These are phyloP conservation scores for Terrapene triunguis DNA, from an alignment of 2,113 vertebrate genomes.

Conservation along the genomic window DNA sequence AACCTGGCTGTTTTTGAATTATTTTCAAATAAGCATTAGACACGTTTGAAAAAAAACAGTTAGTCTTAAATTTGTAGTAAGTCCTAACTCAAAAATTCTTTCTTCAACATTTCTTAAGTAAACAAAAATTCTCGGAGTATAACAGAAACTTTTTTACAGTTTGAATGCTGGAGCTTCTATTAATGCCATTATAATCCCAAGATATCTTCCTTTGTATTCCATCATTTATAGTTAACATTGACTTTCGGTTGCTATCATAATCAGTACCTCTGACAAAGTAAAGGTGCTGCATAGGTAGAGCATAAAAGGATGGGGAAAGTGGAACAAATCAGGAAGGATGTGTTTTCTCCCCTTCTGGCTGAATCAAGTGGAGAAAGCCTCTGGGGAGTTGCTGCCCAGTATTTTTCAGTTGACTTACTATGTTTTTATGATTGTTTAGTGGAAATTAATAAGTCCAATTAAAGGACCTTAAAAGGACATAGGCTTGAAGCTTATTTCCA, in stretches of 20 bases:
- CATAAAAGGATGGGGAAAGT: not conserved
- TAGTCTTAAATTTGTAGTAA: not conserved
- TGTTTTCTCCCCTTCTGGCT: not conserved
- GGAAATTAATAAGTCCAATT: not conserved
- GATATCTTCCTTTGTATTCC: not conserved
- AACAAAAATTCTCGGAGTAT: not conserved
- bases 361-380: not conserved
- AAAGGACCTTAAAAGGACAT: not conserved
- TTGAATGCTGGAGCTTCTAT: not conserved
- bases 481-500: not conserved
- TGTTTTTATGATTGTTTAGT: not conserved
- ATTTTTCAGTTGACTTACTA: not conserved
- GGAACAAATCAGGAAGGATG: not conserved
- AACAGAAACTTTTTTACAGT: not conserved
- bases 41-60: not conserved
- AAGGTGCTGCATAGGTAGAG: not conserved
- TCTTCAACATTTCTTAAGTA: not conserved
- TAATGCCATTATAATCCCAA: not conserved
- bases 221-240: not conserved
- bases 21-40: not conserved
- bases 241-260: not conserved
- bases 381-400: not conserved
- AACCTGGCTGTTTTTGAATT: not conserved
- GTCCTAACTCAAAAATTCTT: not conserved
- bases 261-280: not conserved